Evolutionary conservation across 2,113 vertebrate species (phyloP).

Genomic region (Semicossyphus pulcher): DNA sequence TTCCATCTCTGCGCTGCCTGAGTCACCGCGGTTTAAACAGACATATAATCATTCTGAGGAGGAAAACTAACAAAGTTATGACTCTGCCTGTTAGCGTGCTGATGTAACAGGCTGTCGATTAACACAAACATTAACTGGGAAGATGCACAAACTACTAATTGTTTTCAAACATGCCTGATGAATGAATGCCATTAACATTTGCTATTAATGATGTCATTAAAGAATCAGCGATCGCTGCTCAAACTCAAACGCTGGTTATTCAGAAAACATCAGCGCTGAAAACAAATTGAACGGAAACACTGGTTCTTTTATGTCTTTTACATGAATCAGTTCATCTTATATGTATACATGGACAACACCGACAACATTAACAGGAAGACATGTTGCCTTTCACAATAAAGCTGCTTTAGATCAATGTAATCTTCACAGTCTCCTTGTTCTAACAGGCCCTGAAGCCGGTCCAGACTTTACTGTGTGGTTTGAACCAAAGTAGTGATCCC

Average conservation of each 20-base stretch:
- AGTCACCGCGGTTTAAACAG: constrained; percentile 16
- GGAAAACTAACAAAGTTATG: constrained; percentile 59
- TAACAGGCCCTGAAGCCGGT: no score
- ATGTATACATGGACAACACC: no score
- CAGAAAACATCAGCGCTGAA: constrained; percentile 16
- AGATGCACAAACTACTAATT: constrained; percentile 47
- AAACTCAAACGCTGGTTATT: constrained; percentile 8
- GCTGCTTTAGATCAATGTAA: no score
- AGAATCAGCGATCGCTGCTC: background rate
- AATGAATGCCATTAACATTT: constrained; percentile 63
- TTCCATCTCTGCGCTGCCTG: background rate
- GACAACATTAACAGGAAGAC: no score
- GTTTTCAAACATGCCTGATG: constrained; percentile 62
- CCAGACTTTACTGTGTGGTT: no score
- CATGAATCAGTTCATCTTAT: no score
- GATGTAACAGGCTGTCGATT: constrained; percentile 64
- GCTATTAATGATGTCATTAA: constrained; percentile 33
- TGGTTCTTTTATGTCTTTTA: background rate
- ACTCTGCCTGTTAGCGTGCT: constrained; percentile 49
- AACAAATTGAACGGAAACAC: background rate
- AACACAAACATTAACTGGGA: constrained; percentile 61
- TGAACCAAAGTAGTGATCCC: no score
- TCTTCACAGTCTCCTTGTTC: no score
- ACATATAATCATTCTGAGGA: constrained; percentile 38
- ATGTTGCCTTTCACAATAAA: no score